A percentile compares a stretch with the other conserved stretches of the same genome.
Evolutionary conservation across 1,140 invertebrate genomes (phyloP).

Genomic region (Leptonema lineaticorne): DNA sequence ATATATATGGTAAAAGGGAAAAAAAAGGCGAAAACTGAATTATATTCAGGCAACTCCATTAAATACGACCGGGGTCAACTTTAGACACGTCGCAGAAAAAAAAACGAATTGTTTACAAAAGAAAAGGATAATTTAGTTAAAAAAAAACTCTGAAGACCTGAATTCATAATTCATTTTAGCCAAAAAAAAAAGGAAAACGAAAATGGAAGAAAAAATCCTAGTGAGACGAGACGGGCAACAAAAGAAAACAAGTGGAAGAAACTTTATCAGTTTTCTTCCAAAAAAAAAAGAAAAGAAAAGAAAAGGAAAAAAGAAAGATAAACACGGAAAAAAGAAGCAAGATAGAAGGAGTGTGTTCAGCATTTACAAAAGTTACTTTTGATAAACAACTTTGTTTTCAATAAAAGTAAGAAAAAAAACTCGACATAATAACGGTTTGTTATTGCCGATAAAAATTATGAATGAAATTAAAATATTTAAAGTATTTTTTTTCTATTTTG

Average conservation of each 20-base stretch:
- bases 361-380: slow-evolving; percentile 38
- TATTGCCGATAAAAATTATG: too few relatives aligned
- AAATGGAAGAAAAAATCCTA: slow-evolving; percentile 13
- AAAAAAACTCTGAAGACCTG: slow-evolving; percentile 19
- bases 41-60: slow-evolving; percentile 26
- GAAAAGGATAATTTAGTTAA: slow-evolving; percentile 27
- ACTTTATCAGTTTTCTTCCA: slow-evolving; percentile 21
- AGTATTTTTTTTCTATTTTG: too few relatives aligned
- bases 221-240: slow-evolving; percentile 7
- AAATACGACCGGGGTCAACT: slow-evolving; percentile 24
- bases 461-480: too few relatives aligned
- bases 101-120: slow-evolving; percentile 26
- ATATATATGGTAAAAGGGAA: slow-evolving; percentile 3
- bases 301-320: background rate
- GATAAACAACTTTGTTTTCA: slow-evolving; percentile 40
- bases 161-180: slow-evolving; percentile 26
- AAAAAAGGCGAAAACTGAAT: slow-evolving; percentile 25
- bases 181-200: slow-evolving; percentile 1
- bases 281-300: background rate
- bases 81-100: too few relatives aligned
- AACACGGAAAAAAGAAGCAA: background rate
- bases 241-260: slow-evolving; percentile 25
- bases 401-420: slow-evolving; percentile 31
- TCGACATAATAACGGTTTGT: slow-evolving; percentile 24
- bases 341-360: background rate